A percentile compares a stretch with the other conserved stretches of the same genome.
Evolutionary conservation across 2,797 vertebrate genomes (phyloP).

Genomic region (Spinibarbus caldwelli): DNA sequence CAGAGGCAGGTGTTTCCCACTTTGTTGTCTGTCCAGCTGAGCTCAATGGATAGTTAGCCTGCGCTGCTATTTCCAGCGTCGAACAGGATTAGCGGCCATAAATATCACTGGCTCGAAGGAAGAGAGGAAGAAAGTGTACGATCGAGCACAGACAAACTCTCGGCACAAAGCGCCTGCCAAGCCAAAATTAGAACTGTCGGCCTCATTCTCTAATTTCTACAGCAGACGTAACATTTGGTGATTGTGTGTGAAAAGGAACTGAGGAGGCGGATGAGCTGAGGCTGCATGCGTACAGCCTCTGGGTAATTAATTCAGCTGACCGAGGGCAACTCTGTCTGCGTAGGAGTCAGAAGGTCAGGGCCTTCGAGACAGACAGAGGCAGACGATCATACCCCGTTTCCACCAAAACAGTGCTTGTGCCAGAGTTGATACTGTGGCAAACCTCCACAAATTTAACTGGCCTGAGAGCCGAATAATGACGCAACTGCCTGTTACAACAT

Average conservation of each 20-base stretch:
- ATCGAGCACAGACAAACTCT: slow-evolving; percentile 29
- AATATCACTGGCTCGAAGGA: slow-evolving; percentile 64
- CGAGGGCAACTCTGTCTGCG: slow-evolving; percentile 9
- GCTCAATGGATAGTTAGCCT: slow-evolving; percentile 50
- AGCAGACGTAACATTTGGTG: slow-evolving; percentile 56
- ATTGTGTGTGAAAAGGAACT: slow-evolving; percentile 42
- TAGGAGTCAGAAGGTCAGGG: slow-evolving; percentile 34
- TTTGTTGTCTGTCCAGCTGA: slow-evolving; percentile 56
- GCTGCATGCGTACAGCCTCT: background rate
- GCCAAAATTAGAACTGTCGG: slow-evolving; percentile 46
- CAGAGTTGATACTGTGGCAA: background rate
- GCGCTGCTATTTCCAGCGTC: slow-evolving; percentile 63
- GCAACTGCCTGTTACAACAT: background rate
- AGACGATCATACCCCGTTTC: background rate
- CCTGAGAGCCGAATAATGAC: background rate
- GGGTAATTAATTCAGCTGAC: slow-evolving; percentile 29
- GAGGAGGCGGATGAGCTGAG: background rate
- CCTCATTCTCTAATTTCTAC: slow-evolving; percentile 47
- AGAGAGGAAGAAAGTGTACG: slow-evolving; percentile 51
- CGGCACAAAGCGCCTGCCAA: slow-evolving; percentile 47
- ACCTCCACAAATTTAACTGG: background rate
- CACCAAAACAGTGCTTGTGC: background rate
- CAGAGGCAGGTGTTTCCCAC: slow-evolving; percentile 76
- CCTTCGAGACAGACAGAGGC: background rate
- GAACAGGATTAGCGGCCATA: slow-evolving; percentile 62